phyloP scores from a whole-genome alignment of 2,113 vertebrate genomes.

The Ceratotherium simum region DNA sequence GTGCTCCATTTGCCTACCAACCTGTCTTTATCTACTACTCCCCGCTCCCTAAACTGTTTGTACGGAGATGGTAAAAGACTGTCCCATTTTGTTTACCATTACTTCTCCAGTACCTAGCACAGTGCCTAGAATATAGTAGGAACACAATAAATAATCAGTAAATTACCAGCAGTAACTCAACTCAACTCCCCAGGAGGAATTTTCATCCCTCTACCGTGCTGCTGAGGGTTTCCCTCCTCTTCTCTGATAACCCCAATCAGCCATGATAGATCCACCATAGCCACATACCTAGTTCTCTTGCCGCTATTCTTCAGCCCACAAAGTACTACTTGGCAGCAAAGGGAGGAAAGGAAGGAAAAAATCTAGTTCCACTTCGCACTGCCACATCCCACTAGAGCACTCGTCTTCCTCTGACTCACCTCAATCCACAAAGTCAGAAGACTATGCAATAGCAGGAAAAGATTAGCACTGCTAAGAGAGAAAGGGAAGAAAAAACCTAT shows the following conservation, averaged over 20 bases:
- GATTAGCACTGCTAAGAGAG: neutral
- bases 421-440: neutral
- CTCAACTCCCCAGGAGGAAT: conserved; percentile 30
- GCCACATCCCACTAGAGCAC: neutral
- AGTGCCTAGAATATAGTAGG: neutral
- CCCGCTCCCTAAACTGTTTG: neutral
- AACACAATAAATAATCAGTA: neutral
- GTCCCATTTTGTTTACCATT: neutral
- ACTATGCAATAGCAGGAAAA: neutral
- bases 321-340: conserved; percentile 40
- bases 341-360: neutral
- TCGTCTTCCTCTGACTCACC: neutral
- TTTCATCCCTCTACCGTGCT: conserved; percentile 38
- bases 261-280: conserved; percentile 33
- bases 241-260: conserved; percentile 2
- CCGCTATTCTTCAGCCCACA: conserved; percentile 31
- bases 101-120: neutral
- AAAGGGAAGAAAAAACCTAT: neutral
- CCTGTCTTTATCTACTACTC: neutral
- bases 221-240: neutral
- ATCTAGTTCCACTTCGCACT: conserved; percentile 5
- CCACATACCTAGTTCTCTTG: conserved; percentile 20
- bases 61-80: neutral
- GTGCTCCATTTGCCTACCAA: neutral
- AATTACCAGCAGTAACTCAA: neutral